phyloP scores from a whole-genome alignment of 2,888 invertebrate genomes.

The Callosobruchus maculatus region DNA sequence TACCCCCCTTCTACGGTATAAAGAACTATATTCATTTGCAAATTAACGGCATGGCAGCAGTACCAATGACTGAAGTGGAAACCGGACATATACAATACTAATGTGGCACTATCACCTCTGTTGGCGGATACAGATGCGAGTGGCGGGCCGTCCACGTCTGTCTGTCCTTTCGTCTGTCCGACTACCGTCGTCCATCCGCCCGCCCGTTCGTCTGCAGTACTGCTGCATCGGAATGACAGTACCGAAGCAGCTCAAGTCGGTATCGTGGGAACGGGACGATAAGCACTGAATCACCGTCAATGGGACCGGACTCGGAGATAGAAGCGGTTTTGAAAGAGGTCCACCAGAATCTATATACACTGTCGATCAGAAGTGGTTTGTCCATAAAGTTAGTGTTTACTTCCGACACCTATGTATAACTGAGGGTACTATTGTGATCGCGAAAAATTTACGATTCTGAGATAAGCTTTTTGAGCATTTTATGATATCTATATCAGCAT shows the following conservation, averaged over 20 bases:
- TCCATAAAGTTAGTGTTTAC: no score
- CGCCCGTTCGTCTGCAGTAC: slow-evolving; percentile 69
- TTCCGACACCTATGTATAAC: no score
- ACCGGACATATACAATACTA: slow-evolving; percentile 23
- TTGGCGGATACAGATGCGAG: slow-evolving; percentile 32
- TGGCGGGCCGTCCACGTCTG: slow-evolving; percentile 13
- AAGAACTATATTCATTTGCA: not conserved
- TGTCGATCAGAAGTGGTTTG: not conserved
- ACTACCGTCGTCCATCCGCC: slow-evolving; percentile 24
- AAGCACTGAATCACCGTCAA: slow-evolving; percentile 13
- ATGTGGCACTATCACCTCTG: slow-evolving; percentile 25
- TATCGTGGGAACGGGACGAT: slow-evolving; percentile 25
- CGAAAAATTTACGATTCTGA: no score
- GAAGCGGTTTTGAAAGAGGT: slow-evolving; percentile 1
- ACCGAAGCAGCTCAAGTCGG: not conserved
- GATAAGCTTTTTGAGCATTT: no score
- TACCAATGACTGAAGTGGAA: slow-evolving; percentile 14
- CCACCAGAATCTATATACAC: not conserved
- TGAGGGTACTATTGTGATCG: no score
- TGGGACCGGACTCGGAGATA: slow-evolving; percentile 1
- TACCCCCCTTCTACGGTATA: no score
- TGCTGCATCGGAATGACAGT: slow-evolving; percentile 76
- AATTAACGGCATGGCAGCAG: not conserved
- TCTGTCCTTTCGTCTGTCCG: slow-evolving; percentile 18
- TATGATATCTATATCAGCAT: no score